Evolutionary conservation across 2,113 vertebrate genomes (phyloP), one percentile per base, ranked within the genome.

Genomic region (Epinephelus fuscoguttatus): DNA sequence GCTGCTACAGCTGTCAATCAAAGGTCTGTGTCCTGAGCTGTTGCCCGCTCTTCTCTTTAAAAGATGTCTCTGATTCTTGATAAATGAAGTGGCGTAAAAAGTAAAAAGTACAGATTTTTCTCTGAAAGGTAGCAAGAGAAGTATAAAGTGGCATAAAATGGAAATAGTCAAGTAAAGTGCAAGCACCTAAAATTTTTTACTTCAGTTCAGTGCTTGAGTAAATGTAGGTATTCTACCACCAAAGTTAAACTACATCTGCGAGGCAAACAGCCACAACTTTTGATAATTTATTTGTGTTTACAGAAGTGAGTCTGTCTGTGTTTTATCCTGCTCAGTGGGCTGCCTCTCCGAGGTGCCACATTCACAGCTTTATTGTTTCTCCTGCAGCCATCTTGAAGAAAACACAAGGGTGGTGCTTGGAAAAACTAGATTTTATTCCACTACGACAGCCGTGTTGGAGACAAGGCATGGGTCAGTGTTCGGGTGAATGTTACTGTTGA

Each of bases 361-460:
- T 7, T 52, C 55, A 40, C 33, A 9, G 66, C 25, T 55, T 52
- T 12, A 64, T 60, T 47, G 15, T 77, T 19, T 66, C 52, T 30
- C 61, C 47, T 81, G 59, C 37, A 77, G 56, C 56, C 62, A 60
- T 75, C 23, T 70, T 70, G 61, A 47, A 47, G n/a, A 30, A 0
- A 3, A 23, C 30, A 61, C 45, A 55, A 1, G 42, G 25, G 49
- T 33, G 50, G 47, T 50, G 18, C 27, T 60, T 76, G 1, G 30
- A 56, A 42, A 27, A 72, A 45, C 3, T 2, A 3, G n/a, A 25
- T 59, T 37, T 13, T 15, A 42, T 42, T 27, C 52, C 50, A 27
- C 50, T 15, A 13, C 21, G 27, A 33, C 37, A 47, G n/a, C 19
- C 47, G 6, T 30, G 10, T 42, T 25, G 4, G 19, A 45, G 2